Conservation (phyloP, 1,140 invertebrate genomes). For the Campodea augens region DNA sequence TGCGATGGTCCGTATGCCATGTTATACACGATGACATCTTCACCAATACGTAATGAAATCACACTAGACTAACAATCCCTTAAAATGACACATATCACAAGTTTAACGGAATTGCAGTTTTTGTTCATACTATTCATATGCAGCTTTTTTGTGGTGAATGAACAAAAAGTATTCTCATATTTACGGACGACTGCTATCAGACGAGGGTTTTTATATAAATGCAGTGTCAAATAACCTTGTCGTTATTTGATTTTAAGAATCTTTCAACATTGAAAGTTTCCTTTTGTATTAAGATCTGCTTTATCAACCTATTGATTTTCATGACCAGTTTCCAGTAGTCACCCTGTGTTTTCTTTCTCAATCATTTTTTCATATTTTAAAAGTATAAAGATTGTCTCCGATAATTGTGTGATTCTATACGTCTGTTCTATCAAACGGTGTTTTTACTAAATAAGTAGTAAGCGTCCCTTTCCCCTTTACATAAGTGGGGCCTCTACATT, state of each 20-base stretch:
- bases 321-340: conserved; percentile 5
- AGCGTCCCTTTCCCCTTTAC: conserved; percentile 90
- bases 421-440: conserved; percentile 37
- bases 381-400: not conserved
- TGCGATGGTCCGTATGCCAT: too few relatives aligned
- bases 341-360: conserved; percentile 1
- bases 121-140: too few relatives aligned
- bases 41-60: too few relatives aligned
- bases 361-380: not conserved
- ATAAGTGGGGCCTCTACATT: conserved; percentile 67
- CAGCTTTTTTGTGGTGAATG: too few relatives aligned
- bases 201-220: too few relatives aligned
- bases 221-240: too few relatives aligned
- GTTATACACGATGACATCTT: too few relatives aligned
- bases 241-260: not conserved
- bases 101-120: too few relatives aligned
- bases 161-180: too few relatives aligned
- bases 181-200: too few relatives aligned
- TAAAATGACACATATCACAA: too few relatives aligned
- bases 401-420: not conserved
- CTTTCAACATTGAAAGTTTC: not conserved
- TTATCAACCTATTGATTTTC: conserved; percentile 7
- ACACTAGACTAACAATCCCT: too few relatives aligned
- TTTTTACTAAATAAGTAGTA: conserved; percentile 78
- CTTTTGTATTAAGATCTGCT: not conserved